Conservation (phyloP, 2,888 invertebrate species). For the Eristalis pertinax region DNA sequence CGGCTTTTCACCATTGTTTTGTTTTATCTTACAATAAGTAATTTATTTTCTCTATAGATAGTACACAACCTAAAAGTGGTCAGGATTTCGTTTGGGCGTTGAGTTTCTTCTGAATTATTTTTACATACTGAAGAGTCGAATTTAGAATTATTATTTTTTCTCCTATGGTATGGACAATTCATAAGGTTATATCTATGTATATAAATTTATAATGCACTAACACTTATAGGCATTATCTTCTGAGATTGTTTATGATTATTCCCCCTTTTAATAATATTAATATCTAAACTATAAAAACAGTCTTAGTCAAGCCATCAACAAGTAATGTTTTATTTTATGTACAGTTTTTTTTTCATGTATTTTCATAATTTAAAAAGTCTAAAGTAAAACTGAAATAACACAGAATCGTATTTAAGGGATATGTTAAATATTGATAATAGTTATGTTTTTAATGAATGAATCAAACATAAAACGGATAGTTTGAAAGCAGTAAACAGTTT, state of each 20-base stretch:
- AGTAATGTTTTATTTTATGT: slow-evolving; percentile 34
- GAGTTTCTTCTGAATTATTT: slow-evolving; percentile 47
- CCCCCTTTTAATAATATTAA: slow-evolving; percentile 1
- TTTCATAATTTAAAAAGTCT: neutral
- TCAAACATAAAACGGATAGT: too few species aligned
- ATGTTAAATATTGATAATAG: slow-evolving; percentile 63
- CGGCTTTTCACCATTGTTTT: neutral
- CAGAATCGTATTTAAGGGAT: slow-evolving; percentile 44
- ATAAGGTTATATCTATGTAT: slow-evolving; percentile 46
- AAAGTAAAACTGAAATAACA: neutral
- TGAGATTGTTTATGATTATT: neutral
- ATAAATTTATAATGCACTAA: slow-evolving; percentile 8
- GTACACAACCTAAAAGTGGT: slow-evolving; percentile 73
- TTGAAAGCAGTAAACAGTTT: too few species aligned
- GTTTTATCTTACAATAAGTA: slow-evolving; percentile 31
- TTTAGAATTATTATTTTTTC: slow-evolving; percentile 48
- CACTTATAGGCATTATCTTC: neutral
- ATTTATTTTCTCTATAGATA: slow-evolving; percentile 55
- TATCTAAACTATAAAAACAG: slow-evolving; percentile 75
- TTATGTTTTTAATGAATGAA: neutral
- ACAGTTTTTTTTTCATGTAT: slow-evolving; percentile 20
- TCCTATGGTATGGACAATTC: slow-evolving; percentile 30
- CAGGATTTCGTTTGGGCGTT: slow-evolving; percentile 47
- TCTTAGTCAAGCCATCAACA: slow-evolving; percentile 76
- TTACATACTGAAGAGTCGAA: slow-evolving; percentile 35